These are phyloP conservation scores for Pachypeltis micranthus DNA, from an alignment of 1,140 invertebrate genomes.

Conservation along the genomic window DNA sequence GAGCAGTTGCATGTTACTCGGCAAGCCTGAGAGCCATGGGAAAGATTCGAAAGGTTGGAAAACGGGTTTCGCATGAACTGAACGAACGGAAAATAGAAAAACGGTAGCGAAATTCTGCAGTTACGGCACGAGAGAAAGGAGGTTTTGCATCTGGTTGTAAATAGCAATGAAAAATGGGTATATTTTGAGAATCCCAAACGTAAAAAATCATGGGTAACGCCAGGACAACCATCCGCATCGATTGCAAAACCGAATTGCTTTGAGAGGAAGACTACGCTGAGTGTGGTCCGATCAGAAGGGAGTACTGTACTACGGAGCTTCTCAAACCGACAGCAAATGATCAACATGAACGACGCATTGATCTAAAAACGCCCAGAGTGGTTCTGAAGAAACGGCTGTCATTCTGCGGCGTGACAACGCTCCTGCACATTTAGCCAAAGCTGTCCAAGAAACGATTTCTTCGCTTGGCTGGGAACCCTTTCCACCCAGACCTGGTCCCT, in stretches of 20 bases:
- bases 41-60: conserved; percentile 26
- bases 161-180: conserved; percentile 20
- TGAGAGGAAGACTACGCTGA: conserved; percentile 25
- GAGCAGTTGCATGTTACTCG: too few species aligned
- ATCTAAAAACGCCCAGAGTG: conserved; percentile 17
- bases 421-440: too few species aligned
- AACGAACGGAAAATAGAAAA: neutral
- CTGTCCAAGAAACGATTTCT: too few species aligned
- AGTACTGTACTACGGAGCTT: conserved; percentile 27
- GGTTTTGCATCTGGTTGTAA: conserved; percentile 9
- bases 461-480: too few species aligned
- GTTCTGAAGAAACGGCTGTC: neutral
- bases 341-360: conserved; percentile 25
- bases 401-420: too few species aligned
- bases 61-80: conserved; percentile 25
- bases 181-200: conserved; percentile 23
- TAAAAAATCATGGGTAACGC: conserved; percentile 24
- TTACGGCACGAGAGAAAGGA: neutral
- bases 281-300: conserved; percentile 27
- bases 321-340: conserved; percentile 26
- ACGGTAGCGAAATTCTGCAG: neutral
- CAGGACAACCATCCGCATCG: conserved; percentile 24
- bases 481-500: conserved; percentile 27
- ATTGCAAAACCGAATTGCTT: conserved; percentile 25
- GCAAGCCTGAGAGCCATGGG: conserved; percentile 10